These are phyloP conservation scores for human DNA, from an alignment of 2,113 vertebrate genomes.

Conservation along the genomic window GRCh38 chr15:94741501-94742000, in stretches of 20 bases:
- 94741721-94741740: not conserved
- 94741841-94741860: accelerated
- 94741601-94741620: not conserved
- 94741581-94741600: not conserved
- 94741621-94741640: not conserved
- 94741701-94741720: not conserved
- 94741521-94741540: not conserved
- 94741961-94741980: not conserved
- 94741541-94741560: not conserved
- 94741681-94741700: not conserved
- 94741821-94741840: not conserved
- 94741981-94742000: no score
- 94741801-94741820: not conserved
- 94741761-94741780: not conserved
- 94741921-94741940: not conserved
- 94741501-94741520: no score
- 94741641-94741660: not conserved
- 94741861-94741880: no score
- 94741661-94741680: no score
- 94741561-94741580: accelerated
- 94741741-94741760: not conserved
- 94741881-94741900: not conserved
- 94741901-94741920: not conserved
- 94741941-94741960: not conserved
- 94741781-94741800: not conserved